Evolutionary conservation across 2,113 vertebrate genomes (phyloP), one percentile per base, ranked within the genome.

Genomic region (Albula glossodonta): DNA sequence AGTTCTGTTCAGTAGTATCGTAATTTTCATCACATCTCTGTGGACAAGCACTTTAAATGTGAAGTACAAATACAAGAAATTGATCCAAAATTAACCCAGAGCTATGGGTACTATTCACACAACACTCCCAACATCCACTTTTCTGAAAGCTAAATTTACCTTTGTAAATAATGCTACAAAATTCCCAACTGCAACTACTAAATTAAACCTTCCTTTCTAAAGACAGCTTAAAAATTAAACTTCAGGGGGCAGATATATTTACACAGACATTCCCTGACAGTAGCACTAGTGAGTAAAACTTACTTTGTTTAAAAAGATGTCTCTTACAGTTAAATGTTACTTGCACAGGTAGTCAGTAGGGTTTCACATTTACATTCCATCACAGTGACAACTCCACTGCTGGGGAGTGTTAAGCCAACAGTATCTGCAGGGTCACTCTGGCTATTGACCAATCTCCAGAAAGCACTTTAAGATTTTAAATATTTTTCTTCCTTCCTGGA

Each of bases 381-480:
- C 84, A 84, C 53, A 15, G 50, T 49, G 57, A 87, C 56, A 48
- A 80, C 70, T 74, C 25, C 19, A 50, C 25, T 19, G 79, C 77
- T 83, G 57, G 50, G 53, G 85, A 77, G 78, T 53, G 79, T 31
- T 87, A 51, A 83, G 81, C 52, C 50, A 9, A 51, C 51, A 50
- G n/a, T 77, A 25, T 86, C 53, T 74, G 48, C 82, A 84, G 78
- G 57, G 60, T 80, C 86, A 79, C 52, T 41, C 66, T 51, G 81
- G 84, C 84, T 82, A 56, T 74, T 66, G 70, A 31, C 49, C 83
- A 85, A 87, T 87, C 78, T 90, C 52, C 85, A 85, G 82, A 88
- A 86, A 88, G 84, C 83, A 85, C 83, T 81, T 78, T 86, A n/a
- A 83, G 86, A 80, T 77, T 90, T 84, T 83, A 84, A 89, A 85